phyloP scores from a whole-genome alignment of 1,140 invertebrate genomes.

The Phymastichus coffea region DNA sequence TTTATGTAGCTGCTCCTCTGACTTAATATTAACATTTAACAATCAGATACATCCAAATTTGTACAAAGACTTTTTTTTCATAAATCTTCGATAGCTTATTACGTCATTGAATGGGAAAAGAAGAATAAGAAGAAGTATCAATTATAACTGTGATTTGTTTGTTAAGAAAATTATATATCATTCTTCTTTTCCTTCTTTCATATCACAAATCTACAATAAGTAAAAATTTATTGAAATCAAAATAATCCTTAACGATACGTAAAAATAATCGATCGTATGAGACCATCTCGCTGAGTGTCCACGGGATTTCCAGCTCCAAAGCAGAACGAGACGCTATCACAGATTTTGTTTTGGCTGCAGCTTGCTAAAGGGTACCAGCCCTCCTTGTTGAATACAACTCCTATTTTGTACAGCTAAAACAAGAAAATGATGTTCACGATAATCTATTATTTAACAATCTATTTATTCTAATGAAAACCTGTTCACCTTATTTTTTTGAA shows the following conservation, averaged over 20 bases:
- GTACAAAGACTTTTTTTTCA: slow-evolving; percentile 24
- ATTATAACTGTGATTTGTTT: neutral
- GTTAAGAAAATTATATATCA: neutral
- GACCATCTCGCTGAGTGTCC: slow-evolving; percentile 69
- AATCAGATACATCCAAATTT: slow-evolving; percentile 29
- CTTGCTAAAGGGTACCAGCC: slow-evolving; percentile 77
- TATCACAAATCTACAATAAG: slow-evolving; percentile 23
- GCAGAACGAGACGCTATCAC: slow-evolving; percentile 70
- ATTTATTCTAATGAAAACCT: slow-evolving; percentile 12
- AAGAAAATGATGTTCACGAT: neutral
- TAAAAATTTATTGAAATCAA: slow-evolving; percentile 8
- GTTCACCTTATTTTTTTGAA: slow-evolving; percentile 68
- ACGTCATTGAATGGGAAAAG: slow-evolving; percentile 9
- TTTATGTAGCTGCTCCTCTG: slow-evolving; percentile 9
- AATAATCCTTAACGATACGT: slow-evolving; percentile 38
- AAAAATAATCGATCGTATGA: slow-evolving; percentile 76
- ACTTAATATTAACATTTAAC: slow-evolving; percentile 26
- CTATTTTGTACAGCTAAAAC: slow-evolving; percentile 70
- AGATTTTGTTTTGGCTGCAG: slow-evolving; percentile 62
- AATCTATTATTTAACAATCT: neutral
- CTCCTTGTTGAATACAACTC: slow-evolving; percentile 78
- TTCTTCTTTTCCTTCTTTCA: slow-evolving; percentile 19
- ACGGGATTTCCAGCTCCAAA: slow-evolving; percentile 68
- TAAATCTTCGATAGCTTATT: slow-evolving; percentile 19
- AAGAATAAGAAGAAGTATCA: slow-evolving; percentile 9